Evolutionary conservation across 1,140 invertebrate genomes (phyloP), one percentile per base, ranked within the genome.

Genomic region (Elymnias hypermnestra): DNA sequence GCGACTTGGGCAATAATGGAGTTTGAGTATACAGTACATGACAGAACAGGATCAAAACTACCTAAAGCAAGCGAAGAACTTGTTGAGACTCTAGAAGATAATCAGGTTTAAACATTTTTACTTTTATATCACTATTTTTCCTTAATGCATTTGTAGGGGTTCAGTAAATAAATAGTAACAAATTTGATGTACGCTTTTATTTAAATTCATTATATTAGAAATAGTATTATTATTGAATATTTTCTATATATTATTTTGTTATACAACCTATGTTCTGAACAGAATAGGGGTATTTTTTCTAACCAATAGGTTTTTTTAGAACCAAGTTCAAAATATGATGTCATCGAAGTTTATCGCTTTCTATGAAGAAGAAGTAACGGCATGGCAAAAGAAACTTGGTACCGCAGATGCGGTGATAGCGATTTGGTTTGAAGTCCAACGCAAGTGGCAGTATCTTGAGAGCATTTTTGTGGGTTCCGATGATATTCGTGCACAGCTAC

Each of bases 391-490:
- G 54, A 96, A 95, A 62, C 86, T 98, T 7, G 94, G 92, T 0
- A 94, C 92, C 41, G 95, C 96, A 5, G 97, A 98, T 78, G 91
- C 94, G 53, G 91, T 93, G 1, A 95, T 96, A 31, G 89, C 89
- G 10, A 88, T 93, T n/a, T 97, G 95, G 92, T 93, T 97, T 63
- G 95, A 98, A 64, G 97, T 98, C 6, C 97, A 98, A 79, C 87
- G 95, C 28, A 94, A 95, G 36, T 99, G 97, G 97, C 92, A 92
- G 53, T 94, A 98, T 77, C 87, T 99, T 29, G 97, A 99, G 79
- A 96, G 94, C 53, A 98, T 99, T 62, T 99, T 98, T 70, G 95
- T 98, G 35, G 96, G 95, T 0, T 97, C 96, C 0, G 97, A 98
- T 71, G 97, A 99, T 79, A 98, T 99, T 61, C 88, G 96, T 31